Conservation (phyloP, 2,888 invertebrate species). For the Pteria penguin region DNA sequence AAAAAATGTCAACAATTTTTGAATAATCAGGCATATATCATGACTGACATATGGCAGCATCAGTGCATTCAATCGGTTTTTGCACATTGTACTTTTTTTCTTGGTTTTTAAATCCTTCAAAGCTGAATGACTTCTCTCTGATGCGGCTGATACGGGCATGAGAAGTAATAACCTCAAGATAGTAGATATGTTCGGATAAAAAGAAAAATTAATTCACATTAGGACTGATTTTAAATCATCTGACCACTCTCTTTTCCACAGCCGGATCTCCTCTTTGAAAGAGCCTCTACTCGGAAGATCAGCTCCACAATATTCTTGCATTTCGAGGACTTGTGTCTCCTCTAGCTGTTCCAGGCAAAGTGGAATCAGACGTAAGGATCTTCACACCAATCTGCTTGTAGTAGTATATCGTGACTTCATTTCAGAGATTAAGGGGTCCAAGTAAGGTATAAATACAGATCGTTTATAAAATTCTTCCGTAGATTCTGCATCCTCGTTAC, state of each 20-base stretch:
- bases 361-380: not conserved
- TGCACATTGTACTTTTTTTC: not conserved
- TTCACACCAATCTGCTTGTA: not conserved
- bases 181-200: no score
- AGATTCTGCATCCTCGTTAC: not conserved
- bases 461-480: not conserved
- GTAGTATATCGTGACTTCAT: not conserved
- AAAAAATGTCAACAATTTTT: not conserved
- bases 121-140: constrained; percentile 19
- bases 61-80: constrained; percentile 7
- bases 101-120: constrained; percentile 20
- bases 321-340: not conserved
- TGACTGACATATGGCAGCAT: not conserved
- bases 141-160: constrained; percentile 13
- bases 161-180: no score
- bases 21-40: not conserved
- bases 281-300: not conserved
- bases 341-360: not conserved
- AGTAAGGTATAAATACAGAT: not conserved
- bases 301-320: not conserved
- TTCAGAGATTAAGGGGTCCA: not conserved
- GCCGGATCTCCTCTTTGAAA: not conserved
- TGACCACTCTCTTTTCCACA: constrained; percentile 1
- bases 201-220: no score
- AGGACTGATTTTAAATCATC: no score